Percentiles rank a stretch among this genome's conserved stretches.
Conservation (phyloP, 2,113 vertebrate genomes). For the Barbus barbus region DNA sequence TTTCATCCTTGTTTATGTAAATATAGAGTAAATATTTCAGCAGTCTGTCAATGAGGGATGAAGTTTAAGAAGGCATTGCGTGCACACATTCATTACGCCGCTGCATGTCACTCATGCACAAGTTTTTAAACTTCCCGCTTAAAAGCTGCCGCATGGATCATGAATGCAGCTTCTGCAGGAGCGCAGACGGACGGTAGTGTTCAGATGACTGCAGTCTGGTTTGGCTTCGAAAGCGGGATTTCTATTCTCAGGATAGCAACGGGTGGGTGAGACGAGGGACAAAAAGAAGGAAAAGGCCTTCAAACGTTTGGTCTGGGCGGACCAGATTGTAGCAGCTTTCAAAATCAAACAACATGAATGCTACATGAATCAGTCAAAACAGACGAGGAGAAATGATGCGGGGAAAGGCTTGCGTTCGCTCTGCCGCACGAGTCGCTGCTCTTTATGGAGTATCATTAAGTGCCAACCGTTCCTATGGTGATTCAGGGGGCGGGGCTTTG, state of each 20-base stretch:
- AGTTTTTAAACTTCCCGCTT: background rate
- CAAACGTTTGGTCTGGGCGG: background rate
- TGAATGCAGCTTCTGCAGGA: background rate
- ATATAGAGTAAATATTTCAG: background rate
- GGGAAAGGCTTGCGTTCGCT: background rate
- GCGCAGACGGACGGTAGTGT: background rate
- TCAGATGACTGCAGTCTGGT: background rate
- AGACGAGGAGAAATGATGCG: background rate
- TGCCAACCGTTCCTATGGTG: slow-evolving; percentile 48
- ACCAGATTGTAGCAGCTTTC: slow-evolving; percentile 30
- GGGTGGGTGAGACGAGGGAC: background rate
- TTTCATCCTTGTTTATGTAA: slow-evolving; percentile 10
- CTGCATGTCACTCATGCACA: slow-evolving; percentile 9
- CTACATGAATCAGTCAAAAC: slow-evolving; percentile 14
- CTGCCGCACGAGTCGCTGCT: background rate
- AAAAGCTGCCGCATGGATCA: background rate
- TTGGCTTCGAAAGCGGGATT: background rate
- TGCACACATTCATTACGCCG: slow-evolving; percentile 27
- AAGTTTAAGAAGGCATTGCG: background rate
- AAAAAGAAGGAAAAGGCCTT: background rate
- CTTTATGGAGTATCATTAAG: background rate
- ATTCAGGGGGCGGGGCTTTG: slow-evolving; percentile 9
- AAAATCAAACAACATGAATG: slow-evolving; percentile 19
- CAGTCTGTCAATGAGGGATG: background rate
- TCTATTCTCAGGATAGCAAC: slow-evolving; percentile 10